These are phyloP conservation scores for Salvelinus sp. DNA, from an alignment of 2,113 vertebrate species.

Conservation along the genomic window DNA sequence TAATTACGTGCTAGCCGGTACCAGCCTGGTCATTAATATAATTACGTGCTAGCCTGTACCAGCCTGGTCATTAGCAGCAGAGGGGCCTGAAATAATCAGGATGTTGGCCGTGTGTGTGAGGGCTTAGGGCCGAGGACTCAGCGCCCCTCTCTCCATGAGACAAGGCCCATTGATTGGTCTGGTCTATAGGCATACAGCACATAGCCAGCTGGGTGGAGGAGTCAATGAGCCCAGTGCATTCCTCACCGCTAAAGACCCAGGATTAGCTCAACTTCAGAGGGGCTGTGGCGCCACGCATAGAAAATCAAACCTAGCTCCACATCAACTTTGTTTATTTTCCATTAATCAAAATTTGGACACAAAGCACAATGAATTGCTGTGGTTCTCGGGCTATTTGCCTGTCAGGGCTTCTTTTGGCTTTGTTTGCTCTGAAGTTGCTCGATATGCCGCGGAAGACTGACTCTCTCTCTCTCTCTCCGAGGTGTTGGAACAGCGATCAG, in stretches of 20 bases:
- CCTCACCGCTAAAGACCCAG: slow-evolving; percentile 31
- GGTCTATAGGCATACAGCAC: slow-evolving; percentile 44
- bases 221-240: slow-evolving; percentile 25
- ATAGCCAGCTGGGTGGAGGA: slow-evolving; percentile 27
- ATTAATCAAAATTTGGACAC: slow-evolving; percentile 65
- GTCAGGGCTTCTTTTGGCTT: slow-evolving; percentile 31
- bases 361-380: slow-evolving; percentile 45
- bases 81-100: slow-evolving; percentile 64
- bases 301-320: slow-evolving; percentile 51
- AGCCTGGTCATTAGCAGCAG: slow-evolving; percentile 72
- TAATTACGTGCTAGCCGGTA: no score
- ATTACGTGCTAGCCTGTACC: slow-evolving; percentile 68
- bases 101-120: slow-evolving; percentile 48
- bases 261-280: slow-evolving; percentile 28
- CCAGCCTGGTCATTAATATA: slow-evolving; percentile 79
- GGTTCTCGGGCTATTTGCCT: slow-evolving; percentile 32
- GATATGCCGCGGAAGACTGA: slow-evolving; percentile 10
- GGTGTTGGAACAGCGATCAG: not conserved
- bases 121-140: not conserved
- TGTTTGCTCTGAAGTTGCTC: slow-evolving; percentile 35
- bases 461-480: not conserved
- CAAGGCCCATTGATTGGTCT: slow-evolving; percentile 38
- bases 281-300: slow-evolving; percentile 13
- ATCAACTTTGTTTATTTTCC: slow-evolving; percentile 62
- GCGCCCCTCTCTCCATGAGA: slow-evolving; percentile 21